phyloP scores from a whole-genome alignment of 2,113 vertebrate species.

The Percopsis transmontana region DNA sequence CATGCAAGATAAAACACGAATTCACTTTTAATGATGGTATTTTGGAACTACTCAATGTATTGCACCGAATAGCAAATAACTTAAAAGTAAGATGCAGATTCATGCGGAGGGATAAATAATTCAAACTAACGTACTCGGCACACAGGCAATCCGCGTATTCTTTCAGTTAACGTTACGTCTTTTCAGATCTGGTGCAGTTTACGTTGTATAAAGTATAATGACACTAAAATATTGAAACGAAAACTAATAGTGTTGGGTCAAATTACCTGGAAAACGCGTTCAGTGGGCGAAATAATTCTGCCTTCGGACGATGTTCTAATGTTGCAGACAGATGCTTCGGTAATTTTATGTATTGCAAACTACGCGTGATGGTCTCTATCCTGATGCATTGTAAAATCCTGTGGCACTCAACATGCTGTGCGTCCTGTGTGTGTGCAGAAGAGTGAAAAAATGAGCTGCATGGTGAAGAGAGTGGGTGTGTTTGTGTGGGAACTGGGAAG shows the following conservation, averaged over 20 bases:
- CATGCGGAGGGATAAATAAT: not conserved
- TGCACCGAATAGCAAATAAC: slow-evolving; percentile 29
- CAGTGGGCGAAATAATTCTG: not conserved
- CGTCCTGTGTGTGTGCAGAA: slow-evolving; percentile 23
- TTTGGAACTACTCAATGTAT: not conserved
- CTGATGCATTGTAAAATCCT: slow-evolving; percentile 39
- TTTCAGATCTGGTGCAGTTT: not conserved
- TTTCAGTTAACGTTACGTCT: not conserved
- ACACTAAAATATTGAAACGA: not conserved
- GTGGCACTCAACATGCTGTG: slow-evolving; percentile 32
- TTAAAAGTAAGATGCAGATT: slow-evolving; percentile 9
- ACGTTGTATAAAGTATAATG: not conserved
- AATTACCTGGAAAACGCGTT: not conserved
- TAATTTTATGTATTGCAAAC: not conserved
- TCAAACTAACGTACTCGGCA: too few species aligned
- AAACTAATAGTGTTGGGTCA: not conserved
- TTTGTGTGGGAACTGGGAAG: slow-evolving; percentile 75
- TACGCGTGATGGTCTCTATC: slow-evolving; percentile 8
- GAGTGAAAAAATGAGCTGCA: slow-evolving; percentile 55
- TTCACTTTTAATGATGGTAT: not conserved
- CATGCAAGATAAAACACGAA: not conserved
- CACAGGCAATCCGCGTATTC: too few species aligned
- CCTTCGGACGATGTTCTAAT: slow-evolving; percentile 18
- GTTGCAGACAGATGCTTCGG: slow-evolving; percentile 11
- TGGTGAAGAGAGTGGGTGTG: slow-evolving; percentile 61